Conservation (phyloP, 2,797 vertebrate species). For the Pipistrellus pipistrellus region DNA sequence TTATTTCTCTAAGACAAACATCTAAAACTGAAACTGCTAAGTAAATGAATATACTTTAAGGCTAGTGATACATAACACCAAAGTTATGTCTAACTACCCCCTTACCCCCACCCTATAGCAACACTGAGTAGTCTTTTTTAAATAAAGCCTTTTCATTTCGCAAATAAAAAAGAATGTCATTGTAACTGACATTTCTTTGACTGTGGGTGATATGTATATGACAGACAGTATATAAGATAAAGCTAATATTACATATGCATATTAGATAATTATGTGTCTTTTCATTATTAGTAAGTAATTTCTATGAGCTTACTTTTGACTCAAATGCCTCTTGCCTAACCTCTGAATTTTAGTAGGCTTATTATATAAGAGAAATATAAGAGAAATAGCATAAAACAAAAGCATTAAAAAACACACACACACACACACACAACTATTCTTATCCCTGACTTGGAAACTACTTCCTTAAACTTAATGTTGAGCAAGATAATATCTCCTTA, state of each 20-base stretch:
- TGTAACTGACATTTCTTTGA: neutral
- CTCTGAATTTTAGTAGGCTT: conserved; percentile 60
- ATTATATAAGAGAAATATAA: conserved; percentile 62
- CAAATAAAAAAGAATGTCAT: conserved; percentile 54
- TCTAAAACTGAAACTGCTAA: neutral
- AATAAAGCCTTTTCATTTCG: conserved; percentile 2
- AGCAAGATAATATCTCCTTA: conserved; percentile 27
- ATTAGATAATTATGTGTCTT: neutral
- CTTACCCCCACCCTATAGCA: neutral
- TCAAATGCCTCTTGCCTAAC: conserved; percentile 41
- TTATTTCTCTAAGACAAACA: conserved; percentile 32
- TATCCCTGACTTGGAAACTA: conserved; percentile 39
- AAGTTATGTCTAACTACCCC: neutral
- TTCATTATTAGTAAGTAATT: conserved; percentile 34
- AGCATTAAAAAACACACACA: neutral
- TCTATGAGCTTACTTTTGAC: neutral
- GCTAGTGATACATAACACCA: neutral
- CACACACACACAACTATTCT: neutral
- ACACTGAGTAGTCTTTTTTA: neutral
- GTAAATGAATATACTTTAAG: neutral
- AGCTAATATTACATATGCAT: conserved; percentile 9
- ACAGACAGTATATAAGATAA: neutral
- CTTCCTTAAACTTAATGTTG: neutral
- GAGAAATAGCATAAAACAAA: conserved; percentile 30
- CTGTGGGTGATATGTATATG: neutral